A percentile compares a stretch with the other conserved stretches of the same genome.
These are phyloP conservation scores for Synergus umbraculus DNA, from an alignment of 2,888 invertebrate species.

Conservation along the genomic window DNA sequence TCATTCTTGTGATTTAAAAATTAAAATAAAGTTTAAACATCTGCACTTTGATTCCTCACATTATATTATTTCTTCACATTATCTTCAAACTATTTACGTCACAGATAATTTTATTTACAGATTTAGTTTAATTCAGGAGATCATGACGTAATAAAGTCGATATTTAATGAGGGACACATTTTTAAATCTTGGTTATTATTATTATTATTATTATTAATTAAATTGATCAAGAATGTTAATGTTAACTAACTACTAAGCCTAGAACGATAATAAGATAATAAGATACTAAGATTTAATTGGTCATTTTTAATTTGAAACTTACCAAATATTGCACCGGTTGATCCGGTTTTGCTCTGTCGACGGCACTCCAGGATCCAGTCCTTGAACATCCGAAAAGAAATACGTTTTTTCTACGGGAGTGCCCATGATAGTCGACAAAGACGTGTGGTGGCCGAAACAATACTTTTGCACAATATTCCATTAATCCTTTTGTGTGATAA, in stretches of 20 bases:
- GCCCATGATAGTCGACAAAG: constrained; percentile 89
- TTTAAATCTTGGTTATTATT: not conserved
- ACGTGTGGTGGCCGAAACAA: constrained; percentile 82
- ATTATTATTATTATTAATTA: not conserved
- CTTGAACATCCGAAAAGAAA: constrained; percentile 91
- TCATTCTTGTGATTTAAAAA: no score
- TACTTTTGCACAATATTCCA: constrained; percentile 82
- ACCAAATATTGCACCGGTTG: constrained; percentile 82
- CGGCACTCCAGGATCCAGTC: constrained; percentile 84
- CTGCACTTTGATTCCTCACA: no score
- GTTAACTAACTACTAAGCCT: not conserved
- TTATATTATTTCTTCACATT: no score
- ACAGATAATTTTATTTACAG: no score
- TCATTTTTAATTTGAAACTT: constrained; percentile 62
- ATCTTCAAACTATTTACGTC: no score
- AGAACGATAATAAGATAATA: not conserved
- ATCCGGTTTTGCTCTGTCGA: constrained; percentile 80
- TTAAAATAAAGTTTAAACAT: no score
- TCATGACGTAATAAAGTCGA: not conserved
- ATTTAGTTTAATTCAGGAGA: no score
- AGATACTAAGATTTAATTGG: not conserved
- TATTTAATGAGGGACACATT: not conserved
- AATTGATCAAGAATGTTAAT: not conserved
- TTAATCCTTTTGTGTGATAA: constrained; percentile 87
- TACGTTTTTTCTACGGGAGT: constrained; percentile 90